Percentiles rank a stretch among this genome's conserved stretches.
Conservation (phyloP, 2,888 invertebrate species). For the Eugnorisma glareosa region DNA sequence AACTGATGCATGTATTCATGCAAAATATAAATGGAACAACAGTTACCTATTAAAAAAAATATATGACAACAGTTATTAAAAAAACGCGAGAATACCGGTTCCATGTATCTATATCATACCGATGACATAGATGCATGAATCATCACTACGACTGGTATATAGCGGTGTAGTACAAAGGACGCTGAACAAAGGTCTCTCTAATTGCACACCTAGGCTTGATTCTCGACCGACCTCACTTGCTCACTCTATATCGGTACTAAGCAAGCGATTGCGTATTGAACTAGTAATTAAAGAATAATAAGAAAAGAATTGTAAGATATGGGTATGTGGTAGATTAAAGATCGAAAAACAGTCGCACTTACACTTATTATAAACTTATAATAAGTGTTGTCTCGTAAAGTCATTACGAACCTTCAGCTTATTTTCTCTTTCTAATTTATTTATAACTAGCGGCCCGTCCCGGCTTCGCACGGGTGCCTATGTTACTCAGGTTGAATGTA, state of each 20-base stretch:
- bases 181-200: slow-evolving; percentile 31
- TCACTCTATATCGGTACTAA: slow-evolving; percentile 18
- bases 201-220: slow-evolving; percentile 33
- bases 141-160: not conserved
- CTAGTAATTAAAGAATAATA: no score
- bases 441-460: no score
- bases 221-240: slow-evolving; percentile 13
- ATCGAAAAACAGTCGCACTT: not conserved
- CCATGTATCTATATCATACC: not conserved
- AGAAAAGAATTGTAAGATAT: no score
- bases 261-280: slow-evolving; percentile 40
- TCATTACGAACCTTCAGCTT: not conserved
- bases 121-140: slow-evolving; percentile 17
- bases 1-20: slow-evolving; percentile 4
- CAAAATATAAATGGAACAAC: not conserved
- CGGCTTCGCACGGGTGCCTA: no score
- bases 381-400: not conserved
- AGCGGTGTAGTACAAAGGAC: slow-evolving; percentile 20
- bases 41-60: not conserved
- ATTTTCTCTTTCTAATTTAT: not conserved
- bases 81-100: not conserved
- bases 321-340: not conserved
- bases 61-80: not conserved
- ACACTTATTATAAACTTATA: not conserved
- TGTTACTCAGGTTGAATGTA: no score